Base-by-base conservation (phyloP, 2,888 invertebrate genomes). In the Caprella mutica region DNA sequence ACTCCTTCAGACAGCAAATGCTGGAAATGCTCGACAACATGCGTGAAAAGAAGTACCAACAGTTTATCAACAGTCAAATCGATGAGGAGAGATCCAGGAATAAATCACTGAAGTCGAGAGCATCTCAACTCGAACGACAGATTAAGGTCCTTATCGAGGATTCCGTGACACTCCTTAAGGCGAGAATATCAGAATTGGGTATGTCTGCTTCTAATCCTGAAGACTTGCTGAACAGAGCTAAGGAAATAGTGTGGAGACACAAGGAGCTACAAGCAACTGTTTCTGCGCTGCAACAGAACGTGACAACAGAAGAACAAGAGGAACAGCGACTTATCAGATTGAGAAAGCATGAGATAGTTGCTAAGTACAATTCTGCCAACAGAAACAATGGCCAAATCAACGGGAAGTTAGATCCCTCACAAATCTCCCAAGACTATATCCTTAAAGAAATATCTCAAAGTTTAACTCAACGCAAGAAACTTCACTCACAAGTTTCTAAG, bases 241-340 rank as follows among this genome's bases (percentile, higher is more conserved):
- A 67, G 56, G 72, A 91, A 75, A 94, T 94, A 68, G 92, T 94
- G 29, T 82, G 88, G 56, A 78, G 88, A 27, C 93, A 94, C 72
- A 92, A 91, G 72, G 91, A 93, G 70, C 75, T 93, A 58, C 92
- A 93, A 74, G 84, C 85, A 61, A 85, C 89, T 74, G 89, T 87
- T 1, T 84, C 84, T 70, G 85, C 85, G 71, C 77, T 94, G 61
- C 89, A 93, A 71, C 80, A 81, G 30, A 88, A 80, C 77, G 80
- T 80, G 17, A 77, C 77, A 55, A 78, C 76, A 68, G 77, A 85
- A 68, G 89, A 90, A 73, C 79, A 80, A 65, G 86, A 87, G 69
- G 86, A 89, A 72, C 80, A 81, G 53, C 77, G 79, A 68, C 74
- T 86, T 52, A 80, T 86, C 3, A 79, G 81, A 67, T 81, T 83